phyloP scores from a whole-genome alignment of 2,797 vertebrate species.

The Monodelphis domestica region DNA sequence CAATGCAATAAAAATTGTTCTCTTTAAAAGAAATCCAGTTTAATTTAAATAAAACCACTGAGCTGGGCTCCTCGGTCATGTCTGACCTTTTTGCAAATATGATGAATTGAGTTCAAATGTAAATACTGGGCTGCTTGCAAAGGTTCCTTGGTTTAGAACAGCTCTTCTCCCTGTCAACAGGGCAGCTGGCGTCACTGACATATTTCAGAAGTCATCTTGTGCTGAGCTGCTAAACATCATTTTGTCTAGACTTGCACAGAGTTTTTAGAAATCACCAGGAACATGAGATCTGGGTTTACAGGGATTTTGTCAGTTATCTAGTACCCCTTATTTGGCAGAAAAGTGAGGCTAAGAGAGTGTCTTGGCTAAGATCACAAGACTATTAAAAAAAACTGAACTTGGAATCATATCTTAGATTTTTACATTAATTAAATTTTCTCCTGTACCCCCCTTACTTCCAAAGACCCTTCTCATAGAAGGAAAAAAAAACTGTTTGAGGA shows the following conservation, averaged over 20 bases:
- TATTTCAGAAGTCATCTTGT: conserved; percentile 20
- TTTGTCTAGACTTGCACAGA: background rate
- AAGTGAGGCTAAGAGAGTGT: background rate
- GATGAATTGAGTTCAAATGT: conserved; percentile 9
- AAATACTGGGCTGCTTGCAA: background rate
- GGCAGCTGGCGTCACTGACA: background rate
- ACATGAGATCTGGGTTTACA: background rate
- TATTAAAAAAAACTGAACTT: background rate
- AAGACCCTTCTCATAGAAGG: background rate
- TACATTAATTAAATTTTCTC: background rate
- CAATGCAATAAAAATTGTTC: background rate
- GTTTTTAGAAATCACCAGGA: conserved; percentile 55
- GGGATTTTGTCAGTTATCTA: background rate
- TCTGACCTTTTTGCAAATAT: conserved; percentile 46
- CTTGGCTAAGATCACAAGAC: background rate
- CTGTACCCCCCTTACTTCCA: background rate
- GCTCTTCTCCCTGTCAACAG: background rate
- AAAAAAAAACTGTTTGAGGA: background rate
- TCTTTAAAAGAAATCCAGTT: conserved; percentile 39
- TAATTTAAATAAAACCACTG: conserved; percentile 41
- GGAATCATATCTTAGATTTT: background rate
- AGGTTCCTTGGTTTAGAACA: background rate
- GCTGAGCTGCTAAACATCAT: conserved; percentile 2
- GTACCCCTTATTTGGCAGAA: background rate
- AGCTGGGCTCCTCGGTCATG: conserved; percentile 19